phyloP scores from a whole-genome alignment of 2,113 vertebrate species.

The Antechinus stuartii region DNA sequence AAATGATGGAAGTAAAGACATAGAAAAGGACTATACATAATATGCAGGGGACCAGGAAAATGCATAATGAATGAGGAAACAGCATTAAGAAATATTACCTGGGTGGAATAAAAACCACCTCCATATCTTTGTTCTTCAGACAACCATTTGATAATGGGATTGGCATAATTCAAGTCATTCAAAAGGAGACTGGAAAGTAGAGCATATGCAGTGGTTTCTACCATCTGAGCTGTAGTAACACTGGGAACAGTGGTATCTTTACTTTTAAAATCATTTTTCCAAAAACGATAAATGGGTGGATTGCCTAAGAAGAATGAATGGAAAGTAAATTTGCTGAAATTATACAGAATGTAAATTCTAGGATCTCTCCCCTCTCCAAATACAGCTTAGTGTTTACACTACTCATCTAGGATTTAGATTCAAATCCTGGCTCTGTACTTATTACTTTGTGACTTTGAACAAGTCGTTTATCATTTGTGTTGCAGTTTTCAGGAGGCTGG shows the following conservation, averaged over 20 bases:
- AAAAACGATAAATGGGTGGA: slow-evolving; percentile 88
- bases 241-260: slow-evolving; percentile 78
- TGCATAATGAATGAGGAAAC: neutral
- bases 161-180: slow-evolving; percentile 86
- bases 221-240: slow-evolving; percentile 84
- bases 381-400: neutral
- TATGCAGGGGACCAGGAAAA: neutral
- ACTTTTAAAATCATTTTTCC: slow-evolving; percentile 84
- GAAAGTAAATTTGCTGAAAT: slow-evolving; percentile 19
- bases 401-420: neutral
- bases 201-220: slow-evolving; percentile 93
- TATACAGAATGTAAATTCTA: neutral
- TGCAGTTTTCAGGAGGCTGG: neutral
- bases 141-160: slow-evolving; percentile 91
- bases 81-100: slow-evolving; percentile 83
- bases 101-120: slow-evolving; percentile 91
- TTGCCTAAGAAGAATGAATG: slow-evolving; percentile 81
- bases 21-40: neutral
- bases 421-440: neutral
- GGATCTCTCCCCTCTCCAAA: neutral
- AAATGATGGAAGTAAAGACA: neutral
- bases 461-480: neutral
- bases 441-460: neutral
- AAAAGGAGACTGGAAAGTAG: slow-evolving; percentile 86
- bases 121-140: slow-evolving; percentile 93